phyloP scores from a whole-genome alignment of 2,113 vertebrate species.

The Podarcis cretensis region DNA sequence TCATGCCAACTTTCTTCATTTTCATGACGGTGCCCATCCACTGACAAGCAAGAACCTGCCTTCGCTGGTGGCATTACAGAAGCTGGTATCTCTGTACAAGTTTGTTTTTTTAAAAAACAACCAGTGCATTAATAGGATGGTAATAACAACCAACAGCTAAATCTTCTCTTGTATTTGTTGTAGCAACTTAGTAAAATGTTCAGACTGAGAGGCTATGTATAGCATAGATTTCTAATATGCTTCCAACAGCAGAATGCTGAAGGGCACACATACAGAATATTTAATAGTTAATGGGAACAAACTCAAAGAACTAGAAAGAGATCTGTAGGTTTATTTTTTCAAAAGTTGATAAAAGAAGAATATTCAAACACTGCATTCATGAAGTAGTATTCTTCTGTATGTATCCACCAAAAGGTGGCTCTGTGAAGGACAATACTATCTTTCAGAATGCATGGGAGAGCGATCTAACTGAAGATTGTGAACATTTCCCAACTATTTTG shows the following conservation, averaged over 20 bases:
- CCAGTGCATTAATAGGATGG: neutral
- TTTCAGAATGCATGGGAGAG: neutral
- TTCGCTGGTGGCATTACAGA: conserved; percentile 79
- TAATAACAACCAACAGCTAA: neutral
- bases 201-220: neutral
- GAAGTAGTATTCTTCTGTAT: no score
- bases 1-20: conserved; percentile 91
- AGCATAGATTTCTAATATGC: neutral
- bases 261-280: neutral
- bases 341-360: neutral
- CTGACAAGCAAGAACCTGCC: conserved; percentile 84
- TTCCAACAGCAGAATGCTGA: neutral
- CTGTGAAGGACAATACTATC: neutral
- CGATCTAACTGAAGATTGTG: neutral
- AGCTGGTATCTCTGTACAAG: conserved; percentile 72
- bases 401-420: neutral
- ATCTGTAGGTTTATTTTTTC: neutral
- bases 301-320: neutral
- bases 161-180: neutral
- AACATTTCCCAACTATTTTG: neutral
- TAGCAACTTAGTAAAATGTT: conserved; percentile 2
- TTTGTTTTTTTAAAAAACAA: conserved; percentile 20
- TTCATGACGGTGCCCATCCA: conserved; percentile 88
- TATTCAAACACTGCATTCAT: neutral
- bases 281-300: neutral